These are phyloP conservation scores for Heloderma charlesbogerti DNA, from an alignment of 2,113 vertebrate species.

Conservation along the genomic window DNA sequence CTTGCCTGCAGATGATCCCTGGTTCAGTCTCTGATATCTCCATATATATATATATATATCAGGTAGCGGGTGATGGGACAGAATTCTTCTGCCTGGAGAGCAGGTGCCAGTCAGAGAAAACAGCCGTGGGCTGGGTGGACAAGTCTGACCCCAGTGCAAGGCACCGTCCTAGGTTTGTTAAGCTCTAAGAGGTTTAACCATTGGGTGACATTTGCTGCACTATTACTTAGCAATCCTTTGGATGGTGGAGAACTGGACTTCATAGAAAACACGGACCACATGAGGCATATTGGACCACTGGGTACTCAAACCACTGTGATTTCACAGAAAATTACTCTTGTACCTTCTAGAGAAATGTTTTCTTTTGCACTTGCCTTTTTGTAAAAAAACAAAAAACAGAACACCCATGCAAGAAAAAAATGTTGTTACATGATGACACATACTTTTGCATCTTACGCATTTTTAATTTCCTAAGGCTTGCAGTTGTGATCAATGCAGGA, in stretches of 20 bases:
- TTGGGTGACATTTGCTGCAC: background rate
- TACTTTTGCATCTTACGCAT: background rate
- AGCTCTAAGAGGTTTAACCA: background rate
- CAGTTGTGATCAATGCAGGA: background rate
- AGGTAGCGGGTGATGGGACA: no score
- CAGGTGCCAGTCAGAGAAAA: background rate
- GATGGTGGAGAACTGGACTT: background rate
- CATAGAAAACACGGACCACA: background rate
- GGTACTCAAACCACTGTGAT: background rate
- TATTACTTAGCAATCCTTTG: background rate
- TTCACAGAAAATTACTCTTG: background rate
- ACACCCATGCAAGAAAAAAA: no score
- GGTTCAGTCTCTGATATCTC: background rate
- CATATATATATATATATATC: no score
- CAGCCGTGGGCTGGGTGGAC: background rate
- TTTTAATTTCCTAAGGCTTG: background rate
- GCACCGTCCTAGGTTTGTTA: background rate
- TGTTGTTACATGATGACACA: no score
- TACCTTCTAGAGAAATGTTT: conserved; percentile 8
- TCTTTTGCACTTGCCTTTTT: background rate
- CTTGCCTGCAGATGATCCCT: no score
- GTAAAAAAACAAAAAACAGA: background rate
- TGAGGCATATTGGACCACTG: background rate
- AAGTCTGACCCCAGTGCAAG: background rate
- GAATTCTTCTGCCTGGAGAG: no score